Evolutionary conservation across 2,888 invertebrate genomes (phyloP).

Genomic region (Trachelus stipa): DNA sequence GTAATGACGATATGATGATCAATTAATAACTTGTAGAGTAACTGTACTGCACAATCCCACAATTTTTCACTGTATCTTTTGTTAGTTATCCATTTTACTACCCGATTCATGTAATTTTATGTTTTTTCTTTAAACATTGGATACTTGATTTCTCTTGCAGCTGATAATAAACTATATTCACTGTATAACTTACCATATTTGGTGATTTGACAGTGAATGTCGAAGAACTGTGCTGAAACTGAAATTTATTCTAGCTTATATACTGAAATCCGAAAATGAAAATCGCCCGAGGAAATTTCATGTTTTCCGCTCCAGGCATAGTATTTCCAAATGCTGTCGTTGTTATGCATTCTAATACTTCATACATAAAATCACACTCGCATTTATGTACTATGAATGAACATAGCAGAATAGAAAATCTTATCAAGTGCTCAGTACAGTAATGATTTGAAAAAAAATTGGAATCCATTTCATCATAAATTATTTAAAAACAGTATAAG

Average conservation of each 20-base stretch:
- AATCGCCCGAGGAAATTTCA: slow-evolving; percentile 16
- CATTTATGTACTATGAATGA: not conserved
- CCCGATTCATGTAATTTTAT: not conserved
- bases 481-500: not conserved
- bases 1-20: not conserved
- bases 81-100: not conserved
- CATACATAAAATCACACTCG: not conserved
- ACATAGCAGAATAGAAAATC: not conserved
- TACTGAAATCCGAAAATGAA: slow-evolving; percentile 13
- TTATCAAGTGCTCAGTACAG: not conserved
- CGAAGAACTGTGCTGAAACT: slow-evolving; percentile 15
- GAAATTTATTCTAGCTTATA: slow-evolving; percentile 12
- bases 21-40: too few species aligned
- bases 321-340: slow-evolving; percentile 14
- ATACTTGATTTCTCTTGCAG: not conserved
- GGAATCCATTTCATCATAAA: not conserved
- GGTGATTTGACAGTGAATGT: slow-evolving; percentile 22
- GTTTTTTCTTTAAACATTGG: not conserved
- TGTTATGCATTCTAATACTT: slow-evolving; percentile 8
- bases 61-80: not conserved
- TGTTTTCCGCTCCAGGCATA: slow-evolving; percentile 14
- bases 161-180: not conserved
- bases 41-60: not conserved
- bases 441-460: not conserved
- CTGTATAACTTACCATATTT: slow-evolving; percentile 20